Evolutionary conservation across 2,888 invertebrate species (phyloP).

Genomic region (Emesis russula): DNA sequence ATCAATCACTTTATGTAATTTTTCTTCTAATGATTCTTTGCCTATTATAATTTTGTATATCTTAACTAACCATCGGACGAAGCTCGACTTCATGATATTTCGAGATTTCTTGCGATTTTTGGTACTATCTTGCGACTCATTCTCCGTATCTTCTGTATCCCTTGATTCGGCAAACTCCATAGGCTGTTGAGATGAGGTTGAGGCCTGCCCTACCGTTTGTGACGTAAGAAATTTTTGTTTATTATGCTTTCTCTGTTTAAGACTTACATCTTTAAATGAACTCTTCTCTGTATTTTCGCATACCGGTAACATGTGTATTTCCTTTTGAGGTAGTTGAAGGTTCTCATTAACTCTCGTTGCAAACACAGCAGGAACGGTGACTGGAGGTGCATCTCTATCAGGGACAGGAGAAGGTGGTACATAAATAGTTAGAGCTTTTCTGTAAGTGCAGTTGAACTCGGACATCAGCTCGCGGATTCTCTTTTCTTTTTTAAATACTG

Average conservation of each 20-base stretch:
- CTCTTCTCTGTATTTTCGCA: neutral
- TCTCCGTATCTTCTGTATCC: neutral
- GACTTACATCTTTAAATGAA: neutral
- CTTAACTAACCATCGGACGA: neutral
- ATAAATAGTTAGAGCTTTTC: conserved; percentile 57
- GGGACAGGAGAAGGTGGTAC: conserved; percentile 10
- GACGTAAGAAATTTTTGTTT: neutral
- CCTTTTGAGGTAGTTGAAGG: neutral
- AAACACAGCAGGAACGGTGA: neutral
- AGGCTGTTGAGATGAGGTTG: neutral
- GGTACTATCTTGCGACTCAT: neutral
- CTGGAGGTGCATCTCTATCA: neutral
- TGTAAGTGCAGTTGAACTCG: conserved; percentile 75
- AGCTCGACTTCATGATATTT: neutral
- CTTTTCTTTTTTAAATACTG: conserved; percentile 72
- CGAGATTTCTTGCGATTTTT: neutral
- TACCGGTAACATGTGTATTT: neutral
- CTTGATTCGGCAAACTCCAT: neutral
- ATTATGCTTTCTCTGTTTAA: neutral
- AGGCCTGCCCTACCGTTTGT: neutral
- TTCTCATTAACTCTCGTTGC: neutral
- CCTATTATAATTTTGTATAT: neutral
- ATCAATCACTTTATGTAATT: neutral
- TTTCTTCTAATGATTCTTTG: neutral
- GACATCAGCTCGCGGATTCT: conserved; percentile 71